Percentiles rank a stretch among this genome's conserved stretches.
phyloP scores from a whole-genome alignment of 1,140 invertebrate genomes.

The Periplaneta americana region DNA sequence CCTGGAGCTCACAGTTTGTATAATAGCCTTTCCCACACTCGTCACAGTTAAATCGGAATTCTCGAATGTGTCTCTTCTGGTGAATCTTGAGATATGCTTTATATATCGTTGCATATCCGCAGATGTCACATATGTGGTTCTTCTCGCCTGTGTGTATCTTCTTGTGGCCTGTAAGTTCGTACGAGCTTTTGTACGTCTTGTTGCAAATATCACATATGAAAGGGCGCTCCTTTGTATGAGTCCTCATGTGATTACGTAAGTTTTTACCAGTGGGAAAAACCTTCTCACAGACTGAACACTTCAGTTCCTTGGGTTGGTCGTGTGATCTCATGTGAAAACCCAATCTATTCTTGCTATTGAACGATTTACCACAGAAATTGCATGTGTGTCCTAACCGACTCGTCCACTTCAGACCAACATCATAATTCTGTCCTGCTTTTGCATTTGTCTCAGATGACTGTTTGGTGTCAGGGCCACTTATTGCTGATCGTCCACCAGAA shows the following conservation, averaged over 20 bases:
- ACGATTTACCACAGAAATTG: constrained; percentile 49
- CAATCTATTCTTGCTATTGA: constrained; percentile 49
- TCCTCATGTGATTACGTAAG: constrained; percentile 42
- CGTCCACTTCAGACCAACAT: not conserved
- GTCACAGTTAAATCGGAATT: constrained; percentile 35
- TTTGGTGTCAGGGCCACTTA: not conserved
- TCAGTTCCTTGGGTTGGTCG: not conserved
- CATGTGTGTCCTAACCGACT: constrained; percentile 39
- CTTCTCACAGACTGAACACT: constrained; percentile 54
- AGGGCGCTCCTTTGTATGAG: constrained; percentile 43
- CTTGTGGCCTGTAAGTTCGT: constrained; percentile 37
- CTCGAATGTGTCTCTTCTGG: constrained; percentile 36
- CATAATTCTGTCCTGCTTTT: not conserved
- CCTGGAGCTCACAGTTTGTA: constrained; percentile 38
- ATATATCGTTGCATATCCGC: constrained; percentile 36
- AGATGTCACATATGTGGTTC: constrained; percentile 33
- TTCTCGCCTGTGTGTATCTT: constrained; percentile 35
- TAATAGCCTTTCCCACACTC: constrained; percentile 42
- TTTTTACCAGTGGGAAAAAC: constrained; percentile 44
- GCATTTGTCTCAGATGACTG: not conserved
- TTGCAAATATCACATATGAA: constrained; percentile 42
- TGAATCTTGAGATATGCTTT: constrained; percentile 36
- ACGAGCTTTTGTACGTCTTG: constrained; percentile 40
- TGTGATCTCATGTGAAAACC: constrained; percentile 8
- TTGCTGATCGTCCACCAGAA: not conserved